phyloP scores from a whole-genome alignment of 2,113 vertebrate genomes.

The Oreochromis aureus region DNA sequence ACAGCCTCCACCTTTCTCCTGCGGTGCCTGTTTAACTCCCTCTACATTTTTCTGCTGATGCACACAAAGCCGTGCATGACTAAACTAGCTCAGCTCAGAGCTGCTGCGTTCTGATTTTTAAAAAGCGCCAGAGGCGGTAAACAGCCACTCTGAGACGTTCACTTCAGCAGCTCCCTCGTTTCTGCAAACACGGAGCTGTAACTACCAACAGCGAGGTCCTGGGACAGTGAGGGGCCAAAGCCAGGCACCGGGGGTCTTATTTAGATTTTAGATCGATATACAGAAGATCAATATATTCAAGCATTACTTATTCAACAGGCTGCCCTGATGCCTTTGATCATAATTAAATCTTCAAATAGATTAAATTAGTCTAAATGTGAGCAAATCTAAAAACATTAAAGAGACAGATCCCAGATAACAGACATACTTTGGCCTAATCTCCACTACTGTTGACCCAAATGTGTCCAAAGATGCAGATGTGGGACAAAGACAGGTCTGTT shows the following conservation, averaged over 20 bases:
- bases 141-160: background rate
- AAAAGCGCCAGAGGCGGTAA: background rate
- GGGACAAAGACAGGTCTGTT: background rate
- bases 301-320: rapidly evolving
- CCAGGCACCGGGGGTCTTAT: rapidly evolving
- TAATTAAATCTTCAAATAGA: rapidly evolving
- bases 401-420: rapidly evolving
- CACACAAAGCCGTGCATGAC: background rate
- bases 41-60: background rate
- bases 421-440: background rate
- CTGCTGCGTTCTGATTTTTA: background rate
- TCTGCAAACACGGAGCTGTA: background rate
- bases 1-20: background rate
- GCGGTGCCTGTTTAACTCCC: background rate
- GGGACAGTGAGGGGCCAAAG: background rate
- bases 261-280: rapidly evolving
- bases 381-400: background rate
- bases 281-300: background rate
- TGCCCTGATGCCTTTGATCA: background rate
- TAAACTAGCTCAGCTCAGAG: conserved; percentile 15
- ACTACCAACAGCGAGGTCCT: rapidly evolving
- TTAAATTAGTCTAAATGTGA: background rate
- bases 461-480: background rate
- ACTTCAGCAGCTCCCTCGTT: background rate
- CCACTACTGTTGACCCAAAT: rapidly evolving